A percentile compares a stretch with the other conserved stretches of the same genome.
Conservation (phyloP, 1,140 invertebrate species). For the Anastatus disparis region DNA sequence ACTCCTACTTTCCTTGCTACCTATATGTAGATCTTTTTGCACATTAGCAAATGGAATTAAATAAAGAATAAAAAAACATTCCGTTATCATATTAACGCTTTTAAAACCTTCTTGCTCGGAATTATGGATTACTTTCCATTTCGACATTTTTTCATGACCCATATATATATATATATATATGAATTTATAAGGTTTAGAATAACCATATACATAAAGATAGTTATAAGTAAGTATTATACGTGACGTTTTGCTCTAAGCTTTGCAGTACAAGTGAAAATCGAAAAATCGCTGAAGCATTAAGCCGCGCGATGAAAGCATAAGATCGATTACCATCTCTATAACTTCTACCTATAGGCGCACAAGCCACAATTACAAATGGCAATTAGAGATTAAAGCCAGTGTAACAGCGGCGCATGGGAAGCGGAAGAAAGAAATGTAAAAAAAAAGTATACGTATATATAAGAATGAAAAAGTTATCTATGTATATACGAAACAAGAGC, state of each 20-base stretch:
- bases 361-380: neutral
- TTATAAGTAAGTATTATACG: no score
- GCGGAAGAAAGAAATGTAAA: no score
- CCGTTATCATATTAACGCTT: neutral
- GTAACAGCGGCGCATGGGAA: neutral
- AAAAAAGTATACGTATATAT: no score
- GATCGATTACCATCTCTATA: conserved; percentile 9
- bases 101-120: neutral
- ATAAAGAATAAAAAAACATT: neutral
- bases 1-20: neutral
- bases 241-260: no score
- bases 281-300: neutral
- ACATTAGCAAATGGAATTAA: no score
- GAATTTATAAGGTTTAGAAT: no score
- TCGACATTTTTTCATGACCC: conserved; percentile 16
- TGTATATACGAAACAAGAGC: no score
- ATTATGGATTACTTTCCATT: conserved; percentile 31
- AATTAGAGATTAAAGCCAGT: neutral
- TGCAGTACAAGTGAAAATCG: neutral
- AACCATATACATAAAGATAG: no score
- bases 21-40: no score
- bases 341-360: no score
- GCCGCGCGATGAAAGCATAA: conserved; percentile 17
- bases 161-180: neutral
- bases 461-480: no score